Base-by-base conservation (phyloP, 2,113 vertebrate species). In the Bujurquina vittata region DNA sequence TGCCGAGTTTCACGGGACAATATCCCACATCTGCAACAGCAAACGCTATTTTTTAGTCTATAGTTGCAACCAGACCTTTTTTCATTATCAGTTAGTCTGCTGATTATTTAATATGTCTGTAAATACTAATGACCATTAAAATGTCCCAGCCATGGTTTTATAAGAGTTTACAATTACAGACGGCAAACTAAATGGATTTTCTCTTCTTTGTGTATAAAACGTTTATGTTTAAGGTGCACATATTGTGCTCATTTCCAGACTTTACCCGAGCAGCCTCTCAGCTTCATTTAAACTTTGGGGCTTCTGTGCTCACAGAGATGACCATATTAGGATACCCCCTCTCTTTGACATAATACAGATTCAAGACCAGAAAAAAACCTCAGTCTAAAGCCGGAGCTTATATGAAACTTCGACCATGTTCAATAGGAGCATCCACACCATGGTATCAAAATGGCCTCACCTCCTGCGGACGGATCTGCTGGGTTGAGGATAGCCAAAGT, bases 401-500 rank as follows among this genome's bases (percentile, higher is more conserved):
- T 1, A 69, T 69, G 26, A 20, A 69, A 69, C 3, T 43, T 43
- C 10, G 10, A 23, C 40, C 17, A 31, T 69, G 49, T 69, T 69
- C 23, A 49, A 49, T 12, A 69, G 49, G 40, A 69, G 29, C 43
- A 69, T 52, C 17, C 17, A 49, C 65, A 49, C 65, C 3, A 0
- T 5, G 22, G 4, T 33, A 73, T 12, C n/a, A 46, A 43, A 55
- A 14, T 26, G 52, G 11, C 40, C 89, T 58, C 89, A 99, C 98
- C 98, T 93, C 97, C 97, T n/a, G 93, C 93, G 23, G 92, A 78
- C 1, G 95, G 96, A 74, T 99, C 98, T 62, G 95, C 96, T 0
- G 97, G 96, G 92, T 97, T 98, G 35, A 98, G 95, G 81, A 99
- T 96, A 29, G 96, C 97, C 77, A 99, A 81, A 1, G 98, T 98